Evolutionary conservation across 2,113 vertebrate species (phyloP).

Genomic region (Strix uralensis): DNA sequence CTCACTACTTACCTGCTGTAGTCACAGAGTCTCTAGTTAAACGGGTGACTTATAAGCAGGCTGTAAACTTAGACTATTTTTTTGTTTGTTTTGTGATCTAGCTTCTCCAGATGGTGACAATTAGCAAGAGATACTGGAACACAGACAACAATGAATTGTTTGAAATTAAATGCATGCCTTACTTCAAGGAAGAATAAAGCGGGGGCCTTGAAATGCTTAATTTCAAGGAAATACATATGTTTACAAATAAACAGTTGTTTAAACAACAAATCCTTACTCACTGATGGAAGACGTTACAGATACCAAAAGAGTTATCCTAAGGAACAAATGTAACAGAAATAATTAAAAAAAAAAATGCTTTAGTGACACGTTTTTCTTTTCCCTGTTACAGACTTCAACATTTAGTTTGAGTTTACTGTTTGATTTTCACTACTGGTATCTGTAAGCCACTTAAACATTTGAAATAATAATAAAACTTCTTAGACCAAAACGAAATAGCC

Average conservation of each 20-base stretch:
- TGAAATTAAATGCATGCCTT: background rate
- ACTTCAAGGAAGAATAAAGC: background rate
- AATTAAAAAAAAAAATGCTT: background rate
- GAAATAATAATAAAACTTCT: background rate
- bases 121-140: background rate
- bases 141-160: background rate
- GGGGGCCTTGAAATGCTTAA: background rate
- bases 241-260: background rate
- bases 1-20: background rate
- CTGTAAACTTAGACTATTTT: background rate
- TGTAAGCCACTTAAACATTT: background rate
- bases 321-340: background rate
- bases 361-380: background rate
- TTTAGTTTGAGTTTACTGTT: background rate
- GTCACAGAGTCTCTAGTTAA: background rate
- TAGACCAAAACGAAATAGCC: background rate
- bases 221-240: constrained; percentile 3
- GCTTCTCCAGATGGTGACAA: background rate
- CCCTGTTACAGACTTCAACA: background rate
- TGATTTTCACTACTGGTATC: background rate
- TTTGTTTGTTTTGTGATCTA: background rate
- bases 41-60: background rate
- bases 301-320: background rate
- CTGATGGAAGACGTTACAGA: background rate
- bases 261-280: background rate